Evolutionary conservation across 2,888 invertebrate species (phyloP).

Genomic region (Calephelis perditalis): DNA sequence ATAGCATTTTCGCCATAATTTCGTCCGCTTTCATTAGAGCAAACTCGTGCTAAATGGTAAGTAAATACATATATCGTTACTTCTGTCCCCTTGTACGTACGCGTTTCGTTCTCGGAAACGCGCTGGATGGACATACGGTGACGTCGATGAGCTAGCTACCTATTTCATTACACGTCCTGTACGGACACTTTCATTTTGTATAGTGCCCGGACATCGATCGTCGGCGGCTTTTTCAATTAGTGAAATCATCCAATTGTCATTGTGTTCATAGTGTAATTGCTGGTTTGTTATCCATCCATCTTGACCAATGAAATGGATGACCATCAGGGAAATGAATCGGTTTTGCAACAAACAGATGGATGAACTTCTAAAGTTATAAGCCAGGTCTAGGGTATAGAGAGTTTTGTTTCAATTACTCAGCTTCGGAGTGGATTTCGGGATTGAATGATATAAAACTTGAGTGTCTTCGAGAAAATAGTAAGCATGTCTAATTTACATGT

Average conservation of each 20-base stretch:
- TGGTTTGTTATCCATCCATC: conserved; percentile 73
- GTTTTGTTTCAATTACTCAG: conserved; percentile 27
- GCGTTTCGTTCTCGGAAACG: too few relatives aligned
- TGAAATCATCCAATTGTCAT: conserved; percentile 72
- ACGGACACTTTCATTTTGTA: conserved; percentile 66
- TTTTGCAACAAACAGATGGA: conserved; percentile 43
- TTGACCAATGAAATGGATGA: conserved; percentile 70
- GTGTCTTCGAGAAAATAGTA: too few relatives aligned
- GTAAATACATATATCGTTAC: too few relatives aligned
- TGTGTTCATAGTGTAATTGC: conserved; percentile 74
- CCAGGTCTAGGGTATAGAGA: conserved; percentile 53
- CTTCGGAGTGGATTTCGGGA: too few relatives aligned
- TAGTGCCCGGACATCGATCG: conserved; percentile 70
- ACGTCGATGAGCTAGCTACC: background rate
- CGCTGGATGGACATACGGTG: background rate
- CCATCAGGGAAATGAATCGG: conserved; percentile 74
- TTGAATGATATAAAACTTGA: too few relatives aligned
- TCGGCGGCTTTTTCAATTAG: conserved; percentile 72
- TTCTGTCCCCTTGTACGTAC: too few relatives aligned
- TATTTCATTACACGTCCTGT: conserved; percentile 13
- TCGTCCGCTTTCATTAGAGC: too few relatives aligned
- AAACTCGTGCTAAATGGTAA: too few relatives aligned
- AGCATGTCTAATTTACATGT: too few relatives aligned
- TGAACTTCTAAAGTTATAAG: conserved; percentile 56
- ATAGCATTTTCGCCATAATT: too few relatives aligned